These are phyloP conservation scores for Sycophila texana DNA, from an alignment of 2,888 invertebrate species.

Conservation along the genomic window DNA sequence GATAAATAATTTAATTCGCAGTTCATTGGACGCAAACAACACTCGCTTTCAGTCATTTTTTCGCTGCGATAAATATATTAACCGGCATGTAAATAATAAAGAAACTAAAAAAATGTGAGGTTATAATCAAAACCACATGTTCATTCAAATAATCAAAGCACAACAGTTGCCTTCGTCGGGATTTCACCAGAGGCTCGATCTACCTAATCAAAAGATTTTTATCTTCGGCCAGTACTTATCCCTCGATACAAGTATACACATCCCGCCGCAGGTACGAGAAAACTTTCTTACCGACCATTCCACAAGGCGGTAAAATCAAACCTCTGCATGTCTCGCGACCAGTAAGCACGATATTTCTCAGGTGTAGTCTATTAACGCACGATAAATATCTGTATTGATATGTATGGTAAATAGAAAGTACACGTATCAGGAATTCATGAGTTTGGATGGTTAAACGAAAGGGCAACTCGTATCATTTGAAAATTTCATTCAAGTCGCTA, in stretches of 20 bases:
- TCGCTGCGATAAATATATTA: neutral
- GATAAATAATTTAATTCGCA: constrained; percentile 85
- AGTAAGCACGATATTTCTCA: constrained; percentile 18
- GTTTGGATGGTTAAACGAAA: constrained; percentile 15
- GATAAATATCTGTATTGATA: constrained; percentile 50
- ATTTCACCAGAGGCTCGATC: neutral
- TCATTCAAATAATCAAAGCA: neutral
- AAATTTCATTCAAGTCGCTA: constrained; percentile 17
- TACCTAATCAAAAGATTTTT: neutral
- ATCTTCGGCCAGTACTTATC: neutral
- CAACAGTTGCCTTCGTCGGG: neutral
- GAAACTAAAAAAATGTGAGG: constrained; percentile 35
- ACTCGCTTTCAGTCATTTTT: constrained; percentile 61
- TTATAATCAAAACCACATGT: constrained; percentile 31
- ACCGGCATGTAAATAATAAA: constrained; percentile 19
- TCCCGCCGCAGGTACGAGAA: too few species aligned
- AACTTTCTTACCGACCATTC: neutral
- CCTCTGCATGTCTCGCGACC: constrained; percentile 14
- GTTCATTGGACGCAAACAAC: constrained; percentile 76
- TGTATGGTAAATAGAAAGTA: constrained; percentile 54
- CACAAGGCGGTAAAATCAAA: constrained; percentile 15
- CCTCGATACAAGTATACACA: neutral
- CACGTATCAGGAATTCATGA: constrained; percentile 45
- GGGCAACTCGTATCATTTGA: constrained; percentile 17
- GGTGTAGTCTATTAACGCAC: constrained; percentile 29